Base-by-base conservation (phyloP, 1,140 invertebrate species). In the Cryptotermes secundus region DNA sequence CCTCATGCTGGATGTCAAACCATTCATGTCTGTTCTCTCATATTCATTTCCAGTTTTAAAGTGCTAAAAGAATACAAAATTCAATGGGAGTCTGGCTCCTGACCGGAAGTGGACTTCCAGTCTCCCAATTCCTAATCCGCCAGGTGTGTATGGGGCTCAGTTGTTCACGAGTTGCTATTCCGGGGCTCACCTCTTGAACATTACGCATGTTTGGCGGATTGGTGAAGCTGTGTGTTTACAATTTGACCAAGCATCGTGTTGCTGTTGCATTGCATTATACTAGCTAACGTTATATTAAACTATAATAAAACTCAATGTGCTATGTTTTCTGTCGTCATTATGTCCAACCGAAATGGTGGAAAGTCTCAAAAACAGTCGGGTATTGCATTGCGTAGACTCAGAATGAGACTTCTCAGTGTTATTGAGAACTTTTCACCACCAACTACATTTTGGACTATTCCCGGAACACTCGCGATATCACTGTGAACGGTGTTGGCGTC, bases 61-160 rank as follows among this genome's bases (percentile, higher is more conserved):
- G 36, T 83, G 72, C 49, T 84, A 49, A 86, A 86, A 65, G 79
- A 34, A 82, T 72, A 80, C 65, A 59, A 84, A 83, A 83, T 84
- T 86, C 45, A 19, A 59, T 84, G 59, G 79, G 85, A 86, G 88
- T 88, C 88, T 86, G 85, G 85, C 84, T 87, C 88, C 88, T 88
- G 85, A 83, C 88, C 88, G 88, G 88, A 86, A 89, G 88, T 86
- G 85, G 87, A 88, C 84, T 49, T 85, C 85, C 83, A 87, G 88
- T 87, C 86, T 85, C 85, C 84, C 38, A 31, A 59, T 86, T 86
- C 85, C 86, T 84, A 89, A 89, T 86, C 87, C 86, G 86, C 86
- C 87, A n/a, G 38, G 22, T 82, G 86, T 84, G 86, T 87, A 86
- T 84, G 86, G 89, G 89, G 89, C 88, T 89, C 89, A 89, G 88